Evolutionary conservation across 1,140 invertebrate species (phyloP).

Genomic region (Leptestheria dahalacensis): DNA sequence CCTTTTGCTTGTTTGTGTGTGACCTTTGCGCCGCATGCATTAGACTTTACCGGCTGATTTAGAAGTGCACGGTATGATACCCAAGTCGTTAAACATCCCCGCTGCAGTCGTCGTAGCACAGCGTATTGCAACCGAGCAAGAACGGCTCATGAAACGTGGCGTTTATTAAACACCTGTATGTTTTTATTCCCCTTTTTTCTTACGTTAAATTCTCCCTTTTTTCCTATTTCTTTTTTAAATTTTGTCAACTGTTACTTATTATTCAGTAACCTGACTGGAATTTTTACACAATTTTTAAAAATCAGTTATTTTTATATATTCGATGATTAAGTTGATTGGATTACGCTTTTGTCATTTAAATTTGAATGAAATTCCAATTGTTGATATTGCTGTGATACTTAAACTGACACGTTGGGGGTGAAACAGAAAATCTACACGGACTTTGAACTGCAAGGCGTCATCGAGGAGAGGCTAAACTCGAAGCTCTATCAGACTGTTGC

Average conservation of each 20-base stretch:
- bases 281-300: too few relatives aligned
- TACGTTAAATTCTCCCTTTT: neutral
- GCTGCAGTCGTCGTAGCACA: slow-evolving; percentile 3
- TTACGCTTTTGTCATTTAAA: too few relatives aligned
- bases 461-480: slow-evolving; percentile 93
- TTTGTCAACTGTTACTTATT: too few relatives aligned
- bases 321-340: too few relatives aligned
- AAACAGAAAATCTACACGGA: slow-evolving; percentile 64
- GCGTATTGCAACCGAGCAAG: slow-evolving; percentile 9
- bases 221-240: neutral
- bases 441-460: slow-evolving; percentile 96
- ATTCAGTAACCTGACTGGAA: too few relatives aligned
- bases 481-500: slow-evolving; percentile 89
- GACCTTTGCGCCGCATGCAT: neutral
- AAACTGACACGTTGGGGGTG: too few relatives aligned
- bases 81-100: slow-evolving; percentile 1
- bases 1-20: neutral
- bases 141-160: slow-evolving; percentile 5
- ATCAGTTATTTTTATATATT: too few relatives aligned
- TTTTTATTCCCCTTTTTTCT: neutral
- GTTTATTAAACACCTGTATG: neutral
- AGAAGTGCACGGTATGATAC: slow-evolving; percentile 11
- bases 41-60: slow-evolving; percentile 9
- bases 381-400: neutral
- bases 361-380: too few relatives aligned